phyloP scores from a whole-genome alignment of 2,888 invertebrate genomes.

The Himalopsyche tibetana region DNA sequence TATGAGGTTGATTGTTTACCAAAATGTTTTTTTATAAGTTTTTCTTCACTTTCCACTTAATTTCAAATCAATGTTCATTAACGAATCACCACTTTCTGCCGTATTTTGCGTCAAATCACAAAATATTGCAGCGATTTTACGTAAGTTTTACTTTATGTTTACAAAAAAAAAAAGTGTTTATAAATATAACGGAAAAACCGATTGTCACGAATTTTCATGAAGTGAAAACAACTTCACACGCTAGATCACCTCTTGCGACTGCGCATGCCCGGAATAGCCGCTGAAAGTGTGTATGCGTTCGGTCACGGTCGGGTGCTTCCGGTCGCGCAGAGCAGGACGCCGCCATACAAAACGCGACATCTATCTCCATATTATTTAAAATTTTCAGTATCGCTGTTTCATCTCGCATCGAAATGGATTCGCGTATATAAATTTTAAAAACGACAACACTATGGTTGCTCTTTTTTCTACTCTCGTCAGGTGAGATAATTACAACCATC shows the following conservation, averaged over 20 bases:
- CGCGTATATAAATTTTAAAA: slow-evolving; percentile 12
- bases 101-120: not conserved
- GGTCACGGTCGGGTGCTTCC: slow-evolving; percentile 40
- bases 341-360: not conserved
- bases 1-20: too few species aligned
- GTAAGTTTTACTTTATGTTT: not conserved
- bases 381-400: slow-evolving; percentile 12
- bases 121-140: not conserved
- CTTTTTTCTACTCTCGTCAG: slow-evolving; percentile 16
- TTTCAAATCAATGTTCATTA: not conserved
- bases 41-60: not conserved
- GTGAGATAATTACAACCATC: not conserved
- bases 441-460: not conserved
- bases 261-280: slow-evolving; percentile 37
- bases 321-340: not conserved
- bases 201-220: slow-evolving; percentile 18
- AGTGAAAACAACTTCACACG: not conserved
- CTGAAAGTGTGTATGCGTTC: slow-evolving; percentile 1
- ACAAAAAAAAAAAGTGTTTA: slow-evolving; percentile 31
- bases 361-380: not conserved
- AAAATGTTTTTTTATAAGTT: not conserved
- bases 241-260: not conserved
- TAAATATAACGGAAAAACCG: slow-evolving; percentile 42
- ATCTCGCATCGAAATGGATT: not conserved
- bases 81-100: not conserved